phyloP scores from a whole-genome alignment of 1,140 invertebrate species.

The Lordiphosa stackelbergi region DNA sequence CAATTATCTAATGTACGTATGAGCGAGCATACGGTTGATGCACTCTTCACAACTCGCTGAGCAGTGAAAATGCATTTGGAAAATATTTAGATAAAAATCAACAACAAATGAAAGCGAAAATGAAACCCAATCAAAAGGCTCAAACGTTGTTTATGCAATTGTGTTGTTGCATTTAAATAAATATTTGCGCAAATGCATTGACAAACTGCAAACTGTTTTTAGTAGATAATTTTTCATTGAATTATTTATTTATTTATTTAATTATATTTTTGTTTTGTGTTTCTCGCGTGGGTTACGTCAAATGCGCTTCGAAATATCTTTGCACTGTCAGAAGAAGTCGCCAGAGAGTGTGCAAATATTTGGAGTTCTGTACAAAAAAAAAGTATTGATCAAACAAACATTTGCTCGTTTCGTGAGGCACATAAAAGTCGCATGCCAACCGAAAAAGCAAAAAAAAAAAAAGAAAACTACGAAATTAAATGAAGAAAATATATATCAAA shows the following conservation, averaged over 20 bases:
- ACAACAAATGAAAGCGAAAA: conserved; percentile 33
- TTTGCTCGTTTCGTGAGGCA: conserved; percentile 43
- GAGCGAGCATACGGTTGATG: conserved; percentile 71
- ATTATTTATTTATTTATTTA: conserved; percentile 11
- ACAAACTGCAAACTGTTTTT: conserved; percentile 15
- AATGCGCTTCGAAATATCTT: conserved; percentile 33
- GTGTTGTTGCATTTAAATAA: conserved; percentile 30
- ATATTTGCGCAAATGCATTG: conserved; percentile 36
- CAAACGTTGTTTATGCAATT: conserved; percentile 52
- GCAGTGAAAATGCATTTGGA: conserved; percentile 66
- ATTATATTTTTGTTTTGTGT: conserved; percentile 1
- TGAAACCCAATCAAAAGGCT: not conserved
- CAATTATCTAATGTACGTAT: conserved; percentile 75
- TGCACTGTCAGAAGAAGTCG: conserved; percentile 39
- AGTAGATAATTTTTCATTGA: conserved; percentile 1
- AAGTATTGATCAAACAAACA: conserved; percentile 67
- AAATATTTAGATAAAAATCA: conserved; percentile 30
- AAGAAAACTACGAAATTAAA: conserved; percentile 22
- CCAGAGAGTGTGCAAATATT: conserved; percentile 43
- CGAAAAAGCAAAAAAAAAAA: conserved; percentile 3
- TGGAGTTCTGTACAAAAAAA: conserved; percentile 19
- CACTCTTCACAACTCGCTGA: conserved; percentile 72
- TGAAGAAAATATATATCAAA: conserved; percentile 32
- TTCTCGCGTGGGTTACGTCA: conserved; percentile 42
- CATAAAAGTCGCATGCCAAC: conserved; percentile 50